Evolutionary conservation across 2,797 vertebrate genomes (phyloP), one percentile per base, ranked within the genome.

Genomic region (Pangasius sanitwongsei): DNA sequence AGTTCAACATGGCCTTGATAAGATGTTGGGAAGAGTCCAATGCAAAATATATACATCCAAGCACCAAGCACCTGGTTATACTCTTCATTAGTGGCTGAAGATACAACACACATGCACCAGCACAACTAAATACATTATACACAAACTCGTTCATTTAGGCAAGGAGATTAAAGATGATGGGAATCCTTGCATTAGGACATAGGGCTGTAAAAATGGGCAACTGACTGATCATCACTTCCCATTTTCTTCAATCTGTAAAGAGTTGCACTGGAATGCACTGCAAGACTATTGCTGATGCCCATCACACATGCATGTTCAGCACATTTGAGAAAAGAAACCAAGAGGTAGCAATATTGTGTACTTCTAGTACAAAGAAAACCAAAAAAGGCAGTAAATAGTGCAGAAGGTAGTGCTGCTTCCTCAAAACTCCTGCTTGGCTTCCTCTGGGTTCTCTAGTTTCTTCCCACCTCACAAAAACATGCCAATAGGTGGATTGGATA

Each of bases 41-140:
- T 89, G 90, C 86, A 93, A 95, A 90, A 57, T 57, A 34, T 81
- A 57, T 92, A 87, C 87, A 90, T 91, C 86, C 48, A 53, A 31
- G 28, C 28, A 63, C 37, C 70, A 20, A 88, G 84, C 87, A 88
- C 87, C 89, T 75, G 48, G 91, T 93, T 93, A 94, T 92, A 91
- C 93, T 96, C 94, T 96, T 96, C 94, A 96, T 96, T 97, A 96
- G 94, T 87, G 92, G 90, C 93, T 91, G 91, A 94, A 92, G 95
- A 94, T 94, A 94, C 94, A 94, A 85, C 69, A 75, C 28, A 80
- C 77, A 59, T 69, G 31, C 44, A 41, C 13, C 16, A 53, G 48
- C 28, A 59, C 50, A 86, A 18, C 31, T 63, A 65, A 41, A 88
- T 31, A 88, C 37, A 85, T 69, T 81, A 81, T 59, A 89, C 28